Evolutionary conservation across 1,140 invertebrate genomes (phyloP), one percentile per base, ranked within the genome.

Genomic region (Drosophila mauritiana): DNA sequence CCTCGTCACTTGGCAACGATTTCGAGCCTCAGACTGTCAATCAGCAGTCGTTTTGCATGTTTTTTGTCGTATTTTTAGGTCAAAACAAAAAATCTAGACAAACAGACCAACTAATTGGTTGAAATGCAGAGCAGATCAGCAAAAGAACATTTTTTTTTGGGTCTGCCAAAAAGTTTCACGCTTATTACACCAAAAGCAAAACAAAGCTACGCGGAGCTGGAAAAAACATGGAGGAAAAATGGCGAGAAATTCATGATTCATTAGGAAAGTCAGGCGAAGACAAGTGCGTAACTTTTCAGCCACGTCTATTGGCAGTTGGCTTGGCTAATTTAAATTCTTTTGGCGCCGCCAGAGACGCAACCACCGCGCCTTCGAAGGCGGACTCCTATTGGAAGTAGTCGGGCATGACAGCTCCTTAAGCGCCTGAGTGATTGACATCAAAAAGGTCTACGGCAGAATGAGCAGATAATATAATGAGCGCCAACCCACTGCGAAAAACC

Each of bases 261-360:
- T 89, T 89, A 89, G 77, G 64, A 78, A 49, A 84, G 65, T 77
- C 73, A 58, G 73, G 22, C 45, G 51, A 10, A 22, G 61, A 42
- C 46, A 77, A 88, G 82, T 83, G 74, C 64, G 57, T 78, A 86
- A 82, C 63, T 72, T 82, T 70, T 59, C 46, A 75, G 68, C 43
- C 74, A 55, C 63, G 79, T 75, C 75, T 68, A 79, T 67, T 72
- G 72, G 49, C 72, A 74, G 70, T 52, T 62, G 80, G 64, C 73
- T 67, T 89, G 80, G 76, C 84, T 89, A 89, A 89, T 89, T 89
- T 89, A 74, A 89, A 89, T 89, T 89, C 85, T 78, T 89, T 90
- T 84, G 77, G 78, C 64, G 78, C 69, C 73, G 63, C 49, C 78
- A 61, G 46, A 73, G 54, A 73, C 22, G 48, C 49, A 27, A 15